Percentiles rank a stretch among this genome's conserved stretches.
Conservation (phyloP, 2,797 vertebrate genomes). For the Erithacus rubecula region DNA sequence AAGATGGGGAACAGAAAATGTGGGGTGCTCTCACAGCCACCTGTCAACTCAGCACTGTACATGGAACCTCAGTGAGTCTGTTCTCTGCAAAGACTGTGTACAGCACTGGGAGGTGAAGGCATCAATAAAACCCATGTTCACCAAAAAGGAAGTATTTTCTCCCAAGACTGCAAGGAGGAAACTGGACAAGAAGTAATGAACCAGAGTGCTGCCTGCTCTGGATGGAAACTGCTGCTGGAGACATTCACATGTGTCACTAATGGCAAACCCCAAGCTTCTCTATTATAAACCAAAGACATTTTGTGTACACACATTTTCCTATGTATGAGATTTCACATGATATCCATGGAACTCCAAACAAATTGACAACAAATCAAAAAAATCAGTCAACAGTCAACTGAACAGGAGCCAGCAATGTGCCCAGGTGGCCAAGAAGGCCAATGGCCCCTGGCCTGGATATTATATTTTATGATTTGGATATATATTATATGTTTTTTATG, state of each 20-base stretch:
- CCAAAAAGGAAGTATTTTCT: not conserved
- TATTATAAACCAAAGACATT: not conserved
- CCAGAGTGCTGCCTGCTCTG: not conserved
- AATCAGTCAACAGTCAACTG: no score
- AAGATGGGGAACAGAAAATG: not conserved
- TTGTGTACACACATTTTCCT: not conserved
- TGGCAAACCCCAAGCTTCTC: not conserved
- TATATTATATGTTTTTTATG: no score
- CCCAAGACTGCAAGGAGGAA: fast-evolving
- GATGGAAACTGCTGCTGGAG: not conserved
- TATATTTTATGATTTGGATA: no score
- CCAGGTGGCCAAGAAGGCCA: no score
- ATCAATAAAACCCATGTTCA: not conserved
- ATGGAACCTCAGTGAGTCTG: not conserved
- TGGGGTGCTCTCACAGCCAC: fast-evolving
- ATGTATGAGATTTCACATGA: not conserved
- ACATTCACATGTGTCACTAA: not conserved
- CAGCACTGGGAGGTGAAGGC: not conserved
- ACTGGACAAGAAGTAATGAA: not conserved
- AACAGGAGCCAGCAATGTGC: no score
- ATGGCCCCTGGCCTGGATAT: no score
- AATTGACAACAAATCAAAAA: not conserved
- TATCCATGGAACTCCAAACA: not conserved
- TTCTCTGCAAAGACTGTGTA: not conserved
- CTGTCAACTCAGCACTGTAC: not conserved